Evolutionary conservation across 1,140 invertebrate species (phyloP), one percentile per base, ranked within the genome.

Genomic region (Heliconius himera): DNA sequence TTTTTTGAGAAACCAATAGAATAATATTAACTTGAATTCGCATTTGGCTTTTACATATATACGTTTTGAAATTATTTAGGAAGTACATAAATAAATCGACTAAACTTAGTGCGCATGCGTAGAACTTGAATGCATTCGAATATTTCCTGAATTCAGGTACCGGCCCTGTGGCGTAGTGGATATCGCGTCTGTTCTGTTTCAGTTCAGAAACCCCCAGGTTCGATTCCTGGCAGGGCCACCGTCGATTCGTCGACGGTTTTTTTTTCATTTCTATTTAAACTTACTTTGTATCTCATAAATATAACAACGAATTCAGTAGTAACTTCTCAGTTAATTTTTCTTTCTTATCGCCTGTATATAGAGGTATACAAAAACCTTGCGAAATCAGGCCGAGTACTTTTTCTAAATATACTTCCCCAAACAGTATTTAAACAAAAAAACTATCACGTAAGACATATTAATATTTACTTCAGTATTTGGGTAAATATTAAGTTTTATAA

Each of bases 121-220:
- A 29, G 60, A 66, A 66, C 60, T 66, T n/a, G 26, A 66, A 66
- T 66, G 60, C 60, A 66, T 66, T 13, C 60, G 22, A 66, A 66
- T 29, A 66, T 66, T 66, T 66, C 22, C 60, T 26, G 26, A 29
- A 11, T 66, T 66, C 3, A 29, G 13, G 22, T 13, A 66, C 26
- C 22, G 60, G 60, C 60, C 26, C 60, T 66, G 60, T 66, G 60
- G 60, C 60, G 60, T 66, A 66, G 60, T 66, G 60, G 60, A 66
- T 66, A 66, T 66, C 60, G 60, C 60, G 60, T 66, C 60, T 66
- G 60, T 26, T 26, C 60, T 66, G 60, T 66, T 66, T 26, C 60
- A 66, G 60, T 66, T 66, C 60, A 66, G 60, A 66, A 66, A 16
- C 22, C 60, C 60, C 60, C 60, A 66, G 60, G 60, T 66, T 66